Evolutionary conservation across 2,113 vertebrate species (phyloP).

Genomic region (Triplophysa dalaica): DNA sequence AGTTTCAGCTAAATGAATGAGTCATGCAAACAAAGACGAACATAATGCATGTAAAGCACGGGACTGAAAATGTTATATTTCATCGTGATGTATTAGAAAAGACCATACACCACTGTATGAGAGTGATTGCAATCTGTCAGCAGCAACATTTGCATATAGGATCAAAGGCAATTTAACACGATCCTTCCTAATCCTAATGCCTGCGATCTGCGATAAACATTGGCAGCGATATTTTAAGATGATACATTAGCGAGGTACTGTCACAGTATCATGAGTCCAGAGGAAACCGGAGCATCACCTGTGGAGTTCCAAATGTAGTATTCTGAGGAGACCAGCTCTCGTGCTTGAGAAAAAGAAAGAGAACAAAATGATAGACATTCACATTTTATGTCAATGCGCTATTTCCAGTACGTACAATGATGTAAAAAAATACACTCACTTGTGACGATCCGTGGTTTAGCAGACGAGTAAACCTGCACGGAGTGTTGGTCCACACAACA

Average conservation of each 20-base stretch:
- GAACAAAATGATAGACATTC: neutral
- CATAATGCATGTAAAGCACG: too few relatives aligned
- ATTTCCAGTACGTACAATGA: neutral
- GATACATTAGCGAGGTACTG: neutral
- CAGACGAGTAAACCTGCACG: slow-evolving; percentile 85
- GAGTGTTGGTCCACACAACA: slow-evolving; percentile 91
- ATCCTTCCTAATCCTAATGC: too few relatives aligned
- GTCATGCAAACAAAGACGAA: neutral
- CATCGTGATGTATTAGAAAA: slow-evolving; percentile 6
- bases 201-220: neutral
- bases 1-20: neutral
- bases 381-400: neutral
- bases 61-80: neutral
- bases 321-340: slow-evolving; percentile 74
- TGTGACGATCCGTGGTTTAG: slow-evolving; percentile 85
- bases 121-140: neutral
- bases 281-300: slow-evolving; percentile 81
- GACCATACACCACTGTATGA: neutral
- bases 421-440: slow-evolving; percentile 72
- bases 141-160: neutral
- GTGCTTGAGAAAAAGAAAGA: neutral
- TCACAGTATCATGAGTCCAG: slow-evolving; percentile 69
- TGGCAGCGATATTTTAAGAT: neutral
- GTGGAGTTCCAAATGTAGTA: slow-evolving; percentile 97
- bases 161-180: neutral